Conservation (phyloP, 2,888 invertebrate genomes). For the Yponomeuta cagnagella region DNA sequence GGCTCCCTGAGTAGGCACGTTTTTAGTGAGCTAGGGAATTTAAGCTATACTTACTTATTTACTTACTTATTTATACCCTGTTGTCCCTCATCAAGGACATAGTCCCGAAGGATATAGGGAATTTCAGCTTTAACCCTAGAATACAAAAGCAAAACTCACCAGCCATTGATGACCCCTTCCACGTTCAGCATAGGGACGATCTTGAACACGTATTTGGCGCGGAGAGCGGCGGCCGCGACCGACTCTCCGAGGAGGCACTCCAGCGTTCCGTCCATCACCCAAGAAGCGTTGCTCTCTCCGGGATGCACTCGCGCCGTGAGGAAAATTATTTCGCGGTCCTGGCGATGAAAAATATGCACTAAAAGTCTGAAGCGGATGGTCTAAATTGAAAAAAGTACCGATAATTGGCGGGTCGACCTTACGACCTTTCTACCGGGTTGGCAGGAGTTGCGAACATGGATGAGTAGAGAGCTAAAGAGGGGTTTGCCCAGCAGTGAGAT, state of each 20-base stretch:
- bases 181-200: conserved; percentile 92
- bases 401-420: no score
- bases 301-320: conserved; percentile 89
- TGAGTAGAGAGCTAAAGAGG: no score
- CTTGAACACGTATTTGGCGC: conserved; percentile 87
- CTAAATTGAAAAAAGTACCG: background rate
- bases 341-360: conserved; percentile 22
- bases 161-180: conserved; percentile 91
- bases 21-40: no score
- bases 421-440: no score
- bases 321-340: conserved; percentile 82
- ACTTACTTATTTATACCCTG: no score
- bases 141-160: conserved; percentile 70
- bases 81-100: no score
- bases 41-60: no score
- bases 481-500: no score
- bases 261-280: conserved; percentile 90
- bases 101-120: no score
- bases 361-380: background rate
- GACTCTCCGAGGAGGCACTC: conserved; percentile 78
- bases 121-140: no score
- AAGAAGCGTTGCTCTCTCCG: conserved; percentile 91
- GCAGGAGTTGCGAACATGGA: no score
- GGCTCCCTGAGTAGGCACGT: no score
- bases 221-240: conserved; percentile 73